These are phyloP conservation scores for Xenus cinereus DNA, from an alignment of 2,113 vertebrate species.

Conservation along the genomic window DNA sequence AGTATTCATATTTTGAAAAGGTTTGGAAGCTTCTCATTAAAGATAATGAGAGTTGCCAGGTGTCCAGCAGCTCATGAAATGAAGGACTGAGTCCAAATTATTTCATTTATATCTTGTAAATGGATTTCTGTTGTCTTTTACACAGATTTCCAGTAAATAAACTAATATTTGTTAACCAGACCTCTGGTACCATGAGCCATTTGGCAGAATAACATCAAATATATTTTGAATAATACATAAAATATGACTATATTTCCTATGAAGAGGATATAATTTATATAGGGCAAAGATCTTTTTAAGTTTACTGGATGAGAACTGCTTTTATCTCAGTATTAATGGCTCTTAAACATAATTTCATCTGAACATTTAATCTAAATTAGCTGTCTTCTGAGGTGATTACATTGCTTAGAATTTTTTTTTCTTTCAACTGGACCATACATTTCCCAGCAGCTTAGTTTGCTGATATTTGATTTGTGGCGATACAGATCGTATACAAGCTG, in stretches of 20 bases:
- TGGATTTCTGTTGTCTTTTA: slow-evolving; percentile 14
- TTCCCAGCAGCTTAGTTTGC: slow-evolving; percentile 58
- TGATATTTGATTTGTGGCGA: slow-evolving; percentile 66
- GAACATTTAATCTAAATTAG: slow-evolving; percentile 42
- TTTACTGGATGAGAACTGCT: background rate
- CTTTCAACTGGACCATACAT: slow-evolving; percentile 18
- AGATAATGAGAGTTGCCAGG: slow-evolving; percentile 31
- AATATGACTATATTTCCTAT: background rate
- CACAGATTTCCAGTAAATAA: slow-evolving; percentile 25
- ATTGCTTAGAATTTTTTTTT: background rate
- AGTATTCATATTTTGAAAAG: background rate
- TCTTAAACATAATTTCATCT: slow-evolving; percentile 19
- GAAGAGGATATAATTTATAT: background rate
- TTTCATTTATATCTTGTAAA: background rate
- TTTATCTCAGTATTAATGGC: slow-evolving; percentile 27
- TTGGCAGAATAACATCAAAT: background rate
- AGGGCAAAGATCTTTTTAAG: background rate
- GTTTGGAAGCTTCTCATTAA: slow-evolving; percentile 46
- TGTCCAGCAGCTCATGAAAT: slow-evolving; percentile 40
- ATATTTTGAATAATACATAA: background rate
- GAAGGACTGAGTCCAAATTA: background rate
- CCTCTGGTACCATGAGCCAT: background rate
- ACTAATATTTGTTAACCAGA: background rate
- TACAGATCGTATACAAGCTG: slow-evolving; percentile 58
- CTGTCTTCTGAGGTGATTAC: slow-evolving; percentile 23